A percentile compares a stretch with the other conserved stretches of the same genome.
Conservation (phyloP, 2,888 invertebrate species). For the Apamea crenata region DNA sequence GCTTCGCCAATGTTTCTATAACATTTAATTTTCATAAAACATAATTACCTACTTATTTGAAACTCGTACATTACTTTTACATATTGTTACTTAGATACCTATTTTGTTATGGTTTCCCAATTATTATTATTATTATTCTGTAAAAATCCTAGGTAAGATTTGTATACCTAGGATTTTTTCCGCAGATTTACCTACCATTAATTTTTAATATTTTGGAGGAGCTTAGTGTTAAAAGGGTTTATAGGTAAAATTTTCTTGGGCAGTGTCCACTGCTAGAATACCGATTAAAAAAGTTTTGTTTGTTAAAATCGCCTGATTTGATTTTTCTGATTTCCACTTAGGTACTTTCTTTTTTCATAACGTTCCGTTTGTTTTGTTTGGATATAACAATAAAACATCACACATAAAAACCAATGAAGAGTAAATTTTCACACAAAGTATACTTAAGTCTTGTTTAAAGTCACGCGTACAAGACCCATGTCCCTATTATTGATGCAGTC, state of each 20-base stretch:
- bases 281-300: background rate
- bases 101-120: background rate
- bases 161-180: background rate
- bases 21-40: background rate
- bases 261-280: too few relatives aligned
- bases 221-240: background rate
- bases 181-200: background rate
- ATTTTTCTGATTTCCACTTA: background rate
- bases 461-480: background rate
- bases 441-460: background rate
- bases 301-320: too few relatives aligned
- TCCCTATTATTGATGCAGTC: slow-evolving; percentile 5
- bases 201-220: background rate
- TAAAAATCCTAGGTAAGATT: background rate
- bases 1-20: background rate
- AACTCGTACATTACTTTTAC: background rate
- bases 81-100: background rate
- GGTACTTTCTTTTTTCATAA: background rate
- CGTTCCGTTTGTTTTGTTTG: background rate
- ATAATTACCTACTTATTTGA: background rate
- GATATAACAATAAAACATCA: background rate
- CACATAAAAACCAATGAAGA: too few relatives aligned
- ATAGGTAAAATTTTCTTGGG: background rate
- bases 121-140: background rate
- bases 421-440: background rate